These are phyloP conservation scores for Xenopus borealis DNA, from an alignment of 2,113 vertebrate genomes.

Conservation along the genomic window DNA sequence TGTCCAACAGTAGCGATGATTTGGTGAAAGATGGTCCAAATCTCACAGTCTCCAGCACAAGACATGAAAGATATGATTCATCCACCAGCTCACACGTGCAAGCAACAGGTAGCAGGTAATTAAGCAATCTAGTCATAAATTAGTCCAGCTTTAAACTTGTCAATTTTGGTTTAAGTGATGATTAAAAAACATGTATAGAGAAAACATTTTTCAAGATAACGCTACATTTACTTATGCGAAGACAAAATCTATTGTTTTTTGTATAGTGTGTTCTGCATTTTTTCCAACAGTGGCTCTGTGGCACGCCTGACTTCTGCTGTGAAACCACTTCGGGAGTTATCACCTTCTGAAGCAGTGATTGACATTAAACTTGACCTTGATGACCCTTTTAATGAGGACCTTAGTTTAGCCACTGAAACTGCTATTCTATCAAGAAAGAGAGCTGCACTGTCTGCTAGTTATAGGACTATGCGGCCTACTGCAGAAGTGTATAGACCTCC, in stretches of 20 bases:
- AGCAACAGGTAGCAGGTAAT: constrained; percentile 64
- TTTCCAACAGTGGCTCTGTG: constrained; percentile 61
- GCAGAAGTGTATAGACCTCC: constrained; percentile 78
- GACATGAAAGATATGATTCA: constrained; percentile 72
- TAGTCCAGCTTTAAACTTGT: not conserved
- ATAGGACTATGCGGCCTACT: constrained; percentile 64
- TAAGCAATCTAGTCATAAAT: too few species aligned
- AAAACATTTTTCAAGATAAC: too few species aligned
- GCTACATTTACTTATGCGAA: not conserved
- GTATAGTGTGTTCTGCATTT: constrained; percentile 3
- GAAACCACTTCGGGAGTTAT: constrained; percentile 80
- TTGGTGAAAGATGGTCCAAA: constrained; percentile 69
- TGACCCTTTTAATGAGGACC: constrained; percentile 85
- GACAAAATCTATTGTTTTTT: constrained; percentile 22
- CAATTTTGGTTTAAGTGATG: not conserved
- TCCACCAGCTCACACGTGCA: constrained; percentile 80
- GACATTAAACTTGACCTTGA: constrained; percentile 94
- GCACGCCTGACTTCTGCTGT: constrained; percentile 82
- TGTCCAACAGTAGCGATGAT: constrained; percentile 62
- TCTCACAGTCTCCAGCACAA: constrained; percentile 74
- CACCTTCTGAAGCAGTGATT: constrained; percentile 89
- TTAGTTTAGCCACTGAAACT: constrained; percentile 71
- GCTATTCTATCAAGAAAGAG: constrained; percentile 61
- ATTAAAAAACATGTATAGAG: too few species aligned
- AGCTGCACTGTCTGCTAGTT: constrained; percentile 62